A percentile compares a stretch with the other conserved stretches of the same genome.
phyloP scores from a whole-genome alignment of 2,797 vertebrate species.

The Macropodus opercularis region DNA sequence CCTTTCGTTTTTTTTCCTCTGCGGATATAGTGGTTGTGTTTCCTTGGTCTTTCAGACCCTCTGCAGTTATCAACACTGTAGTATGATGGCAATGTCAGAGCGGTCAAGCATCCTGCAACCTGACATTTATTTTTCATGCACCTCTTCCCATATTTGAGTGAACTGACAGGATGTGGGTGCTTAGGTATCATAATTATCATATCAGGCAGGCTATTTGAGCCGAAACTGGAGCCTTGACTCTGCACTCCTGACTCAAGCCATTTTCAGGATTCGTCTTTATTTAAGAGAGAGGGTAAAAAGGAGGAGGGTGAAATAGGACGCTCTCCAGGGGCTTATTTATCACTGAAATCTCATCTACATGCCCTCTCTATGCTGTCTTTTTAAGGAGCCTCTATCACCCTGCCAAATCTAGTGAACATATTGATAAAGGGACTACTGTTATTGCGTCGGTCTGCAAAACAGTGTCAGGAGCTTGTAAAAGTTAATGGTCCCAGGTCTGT shows the following conservation, averaged over 20 bases:
- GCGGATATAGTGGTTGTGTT: slow-evolving; percentile 62
- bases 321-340: slow-evolving; percentile 68
- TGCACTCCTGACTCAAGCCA: slow-evolving; percentile 64
- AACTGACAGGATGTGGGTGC: slow-evolving; percentile 72
- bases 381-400: slow-evolving; percentile 60
- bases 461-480: slow-evolving; percentile 55
- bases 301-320: slow-evolving; percentile 60
- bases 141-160: slow-evolving; percentile 60
- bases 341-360: slow-evolving; percentile 71
- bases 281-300: slow-evolving; percentile 60
- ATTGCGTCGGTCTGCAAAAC: slow-evolving; percentile 51
- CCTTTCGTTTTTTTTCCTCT: slow-evolving; percentile 9
- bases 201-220: slow-evolving; percentile 75
- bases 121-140: slow-evolving; percentile 74
- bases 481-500: slow-evolving; percentile 41
- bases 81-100: slow-evolving; percentile 67
- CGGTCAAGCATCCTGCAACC: slow-evolving; percentile 56
- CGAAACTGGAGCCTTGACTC: slow-evolving; percentile 66
- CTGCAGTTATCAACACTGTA: slow-evolving; percentile 49
- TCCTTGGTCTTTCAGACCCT: slow-evolving; percentile 40
- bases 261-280: slow-evolving; percentile 72
- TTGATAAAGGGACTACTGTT: slow-evolving; percentile 60
- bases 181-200: slow-evolving; percentile 83
- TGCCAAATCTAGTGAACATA: slow-evolving; percentile 58
- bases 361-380: slow-evolving; percentile 59